Conservation (phyloP, 2,113 vertebrate genomes). For the Ciconia maguari region DNA sequence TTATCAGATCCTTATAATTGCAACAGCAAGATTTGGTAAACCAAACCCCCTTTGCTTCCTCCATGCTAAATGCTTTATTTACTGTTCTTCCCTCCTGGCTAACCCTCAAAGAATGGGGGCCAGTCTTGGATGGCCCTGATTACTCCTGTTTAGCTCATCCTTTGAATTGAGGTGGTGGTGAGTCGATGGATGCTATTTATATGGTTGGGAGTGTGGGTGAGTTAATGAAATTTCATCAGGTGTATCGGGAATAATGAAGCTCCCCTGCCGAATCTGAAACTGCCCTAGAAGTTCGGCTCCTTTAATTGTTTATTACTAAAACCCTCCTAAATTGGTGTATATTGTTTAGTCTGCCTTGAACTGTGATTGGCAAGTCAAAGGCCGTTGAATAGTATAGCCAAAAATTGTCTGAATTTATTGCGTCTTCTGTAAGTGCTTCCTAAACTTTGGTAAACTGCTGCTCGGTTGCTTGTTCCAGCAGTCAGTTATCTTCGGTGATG, state of each 20-base stretch:
- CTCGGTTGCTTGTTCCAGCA: not conserved
- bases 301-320: not conserved
- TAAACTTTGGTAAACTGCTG: not conserved
- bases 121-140: not conserved
- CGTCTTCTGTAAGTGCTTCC: not conserved
- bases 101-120: too few relatives aligned
- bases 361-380: not conserved
- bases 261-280: not conserved
- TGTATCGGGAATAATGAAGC: not conserved
- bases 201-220: not conserved
- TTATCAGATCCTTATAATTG: not conserved
- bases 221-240: not conserved
- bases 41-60: not conserved
- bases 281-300: not conserved
- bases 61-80: not conserved
- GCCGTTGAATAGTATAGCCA: not conserved
- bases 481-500: not conserved
- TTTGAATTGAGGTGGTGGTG: not conserved
- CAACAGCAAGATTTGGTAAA: not conserved
- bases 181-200: not conserved
- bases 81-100: not conserved
- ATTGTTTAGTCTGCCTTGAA: not conserved
- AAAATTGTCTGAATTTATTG: not conserved
- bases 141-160: not conserved
- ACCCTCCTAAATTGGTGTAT: not conserved